Base-by-base conservation (phyloP, 2,113 vertebrate species). In the Alethe castanea region DNA sequence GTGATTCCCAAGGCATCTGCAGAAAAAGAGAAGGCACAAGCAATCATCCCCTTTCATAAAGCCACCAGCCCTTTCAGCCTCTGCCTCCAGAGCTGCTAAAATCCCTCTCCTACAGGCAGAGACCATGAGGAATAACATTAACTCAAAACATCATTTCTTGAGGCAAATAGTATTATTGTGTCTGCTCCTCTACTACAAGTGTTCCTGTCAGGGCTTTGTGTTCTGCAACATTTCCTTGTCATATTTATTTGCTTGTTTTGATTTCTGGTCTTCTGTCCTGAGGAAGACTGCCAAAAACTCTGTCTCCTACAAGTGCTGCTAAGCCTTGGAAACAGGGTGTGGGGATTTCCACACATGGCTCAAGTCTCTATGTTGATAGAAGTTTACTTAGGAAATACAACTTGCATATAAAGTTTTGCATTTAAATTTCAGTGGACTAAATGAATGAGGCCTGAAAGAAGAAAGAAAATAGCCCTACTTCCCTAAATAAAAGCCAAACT, bases 211-310 rank as follows among this genome's bases (percentile, higher is more conserved):
- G 87, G 84, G 96, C 93, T 97, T 94, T 91, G 80, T 88, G 81
- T 97, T 95, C 96, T 97, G 90, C 90, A 93, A 62, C 28, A 20
- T 92, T 88, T 93, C 88, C 96, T 81, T 93, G 86, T 96, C 87
- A 53, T 94, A 95, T 94, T 97, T 97, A 96, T 92, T 97, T 96
- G 83, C 59, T 94, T 85, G 62, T 88, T 96, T 95, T 91, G 96
- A 94, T 96, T 96, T 95, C 96, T 94, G 69, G 88, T 96, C 96
- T 92, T 86, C 66, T 83, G 95, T 59, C 33, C 5, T 4, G 14
- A 88, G 82, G 91, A 96, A 91, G 90, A 62, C 81, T 94, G 95
- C 96, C 95, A 94, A 97, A 97, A 93, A 91, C 78, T 9, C 88
- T 67, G 93, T 94, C 94, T 88, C 92, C 86, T 91, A 23, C 83